These are phyloP conservation scores for Smittia sp. DNA, from an alignment of 2,888 invertebrate species.

Conservation along the genomic window DNA sequence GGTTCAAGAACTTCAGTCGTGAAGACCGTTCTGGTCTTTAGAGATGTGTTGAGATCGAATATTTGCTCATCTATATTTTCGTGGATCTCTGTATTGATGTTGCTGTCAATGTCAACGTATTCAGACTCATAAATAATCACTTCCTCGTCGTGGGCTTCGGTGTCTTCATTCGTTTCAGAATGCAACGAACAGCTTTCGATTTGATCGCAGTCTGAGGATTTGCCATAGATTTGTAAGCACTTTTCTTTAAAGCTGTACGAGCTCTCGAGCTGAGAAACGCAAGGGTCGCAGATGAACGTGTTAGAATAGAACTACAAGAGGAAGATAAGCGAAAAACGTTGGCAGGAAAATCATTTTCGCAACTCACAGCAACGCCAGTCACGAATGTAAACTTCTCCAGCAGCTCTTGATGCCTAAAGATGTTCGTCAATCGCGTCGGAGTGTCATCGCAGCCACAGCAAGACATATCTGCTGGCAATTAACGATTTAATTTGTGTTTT, in stretches of 20 bases:
- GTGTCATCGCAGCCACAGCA: neutral
- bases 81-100: neutral
- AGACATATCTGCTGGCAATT: too few relatives aligned
- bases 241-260: constrained; percentile 3
- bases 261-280: neutral
- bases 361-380: constrained; percentile 1
- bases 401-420: constrained; percentile 4
- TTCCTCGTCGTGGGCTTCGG: neutral
- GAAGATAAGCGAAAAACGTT: neutral
- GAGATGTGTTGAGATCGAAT: too few relatives aligned
- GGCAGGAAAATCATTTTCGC: too few relatives aligned
- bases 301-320: constrained; percentile 11
- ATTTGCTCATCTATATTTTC: too few relatives aligned
- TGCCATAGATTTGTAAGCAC: constrained; percentile 4
- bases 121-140: neutral
- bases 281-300: constrained; percentile 5
- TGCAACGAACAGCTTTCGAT: neutral
- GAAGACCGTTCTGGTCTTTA: neutral
- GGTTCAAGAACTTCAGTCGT: neutral
- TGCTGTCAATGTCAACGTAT: neutral
- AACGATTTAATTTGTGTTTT: too few relatives aligned
- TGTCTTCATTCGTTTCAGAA: neutral
- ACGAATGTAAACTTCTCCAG: neutral
- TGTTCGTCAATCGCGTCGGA: neutral
- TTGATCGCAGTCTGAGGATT: neutral